phyloP scores from a whole-genome alignment of 1,140 invertebrate genomes.

The Anagrus nilaparvatae region DNA sequence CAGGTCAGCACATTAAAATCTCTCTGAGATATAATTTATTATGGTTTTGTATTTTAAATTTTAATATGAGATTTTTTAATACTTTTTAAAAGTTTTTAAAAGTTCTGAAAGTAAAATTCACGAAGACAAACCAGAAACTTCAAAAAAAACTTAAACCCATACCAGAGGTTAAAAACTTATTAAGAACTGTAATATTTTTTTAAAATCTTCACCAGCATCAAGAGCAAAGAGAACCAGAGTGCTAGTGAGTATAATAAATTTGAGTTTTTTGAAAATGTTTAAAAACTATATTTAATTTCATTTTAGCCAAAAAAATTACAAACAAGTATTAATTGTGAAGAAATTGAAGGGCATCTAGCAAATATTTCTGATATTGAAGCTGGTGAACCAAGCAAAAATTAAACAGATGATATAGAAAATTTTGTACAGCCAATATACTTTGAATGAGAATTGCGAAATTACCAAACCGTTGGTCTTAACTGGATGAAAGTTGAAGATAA shows the following conservation, averaged over 20 bases:
- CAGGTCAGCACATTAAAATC: too few relatives aligned
- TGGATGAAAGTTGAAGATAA: slow-evolving; percentile 56
- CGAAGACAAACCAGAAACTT: slow-evolving; percentile 1
- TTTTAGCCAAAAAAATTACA: slow-evolving; percentile 4
- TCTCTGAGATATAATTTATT: too few relatives aligned
- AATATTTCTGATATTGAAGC: slow-evolving; percentile 14
- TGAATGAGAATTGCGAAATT: slow-evolving; percentile 45
- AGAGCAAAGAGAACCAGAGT: slow-evolving; percentile 2
- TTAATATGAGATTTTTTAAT: too few relatives aligned
- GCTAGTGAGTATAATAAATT: not conserved
- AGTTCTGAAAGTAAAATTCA: slow-evolving; percentile 4
- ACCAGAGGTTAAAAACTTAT: not conserved
- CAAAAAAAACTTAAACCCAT: not conserved
- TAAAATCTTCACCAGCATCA: slow-evolving; percentile 17
- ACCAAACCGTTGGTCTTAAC: slow-evolving; percentile 51
- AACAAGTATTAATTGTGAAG: slow-evolving; percentile 20
- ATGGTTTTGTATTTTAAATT: too few relatives aligned
- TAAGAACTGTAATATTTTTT: not conserved
- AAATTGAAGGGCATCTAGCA: slow-evolving; percentile 20
- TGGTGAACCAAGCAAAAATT: slow-evolving; percentile 5
- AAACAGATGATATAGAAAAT: not conserved
- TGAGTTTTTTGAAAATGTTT: slow-evolving; percentile 2
- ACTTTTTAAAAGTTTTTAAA: too few relatives aligned
- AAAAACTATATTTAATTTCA: slow-evolving; percentile 4
- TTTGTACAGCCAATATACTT: slow-evolving; percentile 36